A percentile compares a stretch with the other conserved stretches of the same genome.
Evolutionary conservation across 2,797 vertebrate species (phyloP).

Genomic region (Leucoraja ocellata): DNA sequence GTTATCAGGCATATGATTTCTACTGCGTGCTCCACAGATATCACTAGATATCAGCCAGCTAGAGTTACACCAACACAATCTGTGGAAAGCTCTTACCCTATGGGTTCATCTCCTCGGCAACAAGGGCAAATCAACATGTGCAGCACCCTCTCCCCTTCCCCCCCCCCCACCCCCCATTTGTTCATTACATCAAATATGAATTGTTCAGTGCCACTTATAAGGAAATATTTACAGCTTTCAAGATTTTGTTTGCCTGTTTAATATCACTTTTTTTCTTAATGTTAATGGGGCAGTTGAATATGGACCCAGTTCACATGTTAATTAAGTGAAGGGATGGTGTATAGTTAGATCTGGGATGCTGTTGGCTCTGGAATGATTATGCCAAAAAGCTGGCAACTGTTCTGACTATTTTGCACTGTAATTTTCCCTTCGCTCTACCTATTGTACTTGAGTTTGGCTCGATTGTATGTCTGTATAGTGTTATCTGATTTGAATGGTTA

Average conservation of each 20-base stretch:
- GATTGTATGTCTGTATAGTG: no score
- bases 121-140: not conserved
- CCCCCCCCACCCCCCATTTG: not conserved
- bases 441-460: no score
- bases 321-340: not conserved
- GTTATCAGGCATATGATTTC: not conserved
- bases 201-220: not conserved
- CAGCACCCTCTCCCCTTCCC: not conserved
- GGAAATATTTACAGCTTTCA: not conserved
- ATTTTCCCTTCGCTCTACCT: no score
- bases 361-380: no score
- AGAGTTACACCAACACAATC: not conserved
- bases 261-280: not conserved
- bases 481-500: no score
- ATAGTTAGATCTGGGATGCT: not conserved
- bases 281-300: not conserved
- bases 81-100: not conserved
- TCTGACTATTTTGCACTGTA: no score
- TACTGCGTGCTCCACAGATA: not conserved
- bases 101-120: not conserved
- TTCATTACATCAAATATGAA: not conserved
- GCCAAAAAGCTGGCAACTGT: no score
- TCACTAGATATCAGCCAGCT: not conserved
- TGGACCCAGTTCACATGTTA: not conserved
- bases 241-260: not conserved